phyloP scores from a whole-genome alignment of 2,797 vertebrate genomes.

The Psittacula derbiana region DNA sequence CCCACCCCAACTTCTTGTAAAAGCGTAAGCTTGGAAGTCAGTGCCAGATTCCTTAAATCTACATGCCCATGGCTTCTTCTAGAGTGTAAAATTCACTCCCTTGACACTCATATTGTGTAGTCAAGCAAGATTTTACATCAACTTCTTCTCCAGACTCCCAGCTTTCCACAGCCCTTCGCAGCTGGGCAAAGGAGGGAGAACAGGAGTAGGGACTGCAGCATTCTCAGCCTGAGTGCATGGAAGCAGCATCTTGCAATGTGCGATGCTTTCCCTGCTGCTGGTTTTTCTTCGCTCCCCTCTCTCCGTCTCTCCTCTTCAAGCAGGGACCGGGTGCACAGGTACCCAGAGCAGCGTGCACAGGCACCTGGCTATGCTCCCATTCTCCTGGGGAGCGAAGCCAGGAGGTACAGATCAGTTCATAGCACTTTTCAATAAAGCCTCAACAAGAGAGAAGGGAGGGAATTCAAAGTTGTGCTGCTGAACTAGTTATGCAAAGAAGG shows the following conservation, averaged over 20 bases:
- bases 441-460: not conserved
- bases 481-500: conserved; percentile 5
- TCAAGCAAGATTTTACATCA: not conserved
- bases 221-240: accelerated
- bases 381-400: not conserved
- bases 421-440: not conserved
- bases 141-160: not conserved
- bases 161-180: not conserved
- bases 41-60: conserved; percentile 5
- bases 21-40: not conserved
- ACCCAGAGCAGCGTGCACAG: not conserved
- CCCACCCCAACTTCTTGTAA: not conserved
- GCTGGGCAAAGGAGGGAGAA: not conserved
- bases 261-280: not conserved
- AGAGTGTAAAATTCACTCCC: conserved; percentile 12
- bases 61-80: conserved; percentile 24
- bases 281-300: not conserved
- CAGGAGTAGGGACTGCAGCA: not conserved
- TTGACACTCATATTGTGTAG: not conserved
- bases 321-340: not conserved
- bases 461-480: not conserved
- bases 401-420: not conserved
- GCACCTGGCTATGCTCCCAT: not conserved
- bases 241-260: not conserved
- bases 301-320: not conserved